A percentile compares a stretch with the other conserved stretches of the same genome.
phyloP scores from a whole-genome alignment of 2,113 vertebrate species.

The Phalacrocorax carbo region DNA sequence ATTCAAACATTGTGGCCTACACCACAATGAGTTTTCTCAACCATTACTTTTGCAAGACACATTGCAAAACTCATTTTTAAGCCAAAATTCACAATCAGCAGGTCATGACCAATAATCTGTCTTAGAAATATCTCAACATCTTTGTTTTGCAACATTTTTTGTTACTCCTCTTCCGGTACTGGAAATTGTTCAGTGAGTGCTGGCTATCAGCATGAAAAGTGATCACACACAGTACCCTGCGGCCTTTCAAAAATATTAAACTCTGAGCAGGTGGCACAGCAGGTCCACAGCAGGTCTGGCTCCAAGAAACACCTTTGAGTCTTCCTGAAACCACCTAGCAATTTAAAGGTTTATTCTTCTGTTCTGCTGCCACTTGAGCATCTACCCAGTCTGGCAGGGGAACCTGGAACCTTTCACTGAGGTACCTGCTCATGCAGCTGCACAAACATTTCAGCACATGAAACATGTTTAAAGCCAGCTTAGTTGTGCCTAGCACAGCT shows the following conservation, averaged over 20 bases:
- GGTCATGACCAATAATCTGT: not conserved
- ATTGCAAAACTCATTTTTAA: not conserved
- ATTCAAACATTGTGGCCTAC: not conserved
- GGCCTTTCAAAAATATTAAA: not conserved
- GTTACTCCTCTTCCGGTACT: not conserved
- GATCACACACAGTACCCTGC: not conserved
- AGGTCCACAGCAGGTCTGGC: not conserved
- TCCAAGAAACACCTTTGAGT: not conserved
- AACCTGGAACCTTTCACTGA: not conserved
- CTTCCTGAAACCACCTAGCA: not conserved
- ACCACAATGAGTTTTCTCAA: not conserved
- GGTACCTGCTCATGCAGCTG: no score
- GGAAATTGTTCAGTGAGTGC: not conserved
- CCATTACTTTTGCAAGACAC: not conserved
- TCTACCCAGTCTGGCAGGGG: not conserved
- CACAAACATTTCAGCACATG: not conserved
- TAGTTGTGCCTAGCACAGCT: not conserved
- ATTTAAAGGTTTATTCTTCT: not conserved
- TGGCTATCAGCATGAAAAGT: not conserved
- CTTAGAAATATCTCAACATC: not conserved
- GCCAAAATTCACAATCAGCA: not conserved
- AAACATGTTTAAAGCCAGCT: not conserved
- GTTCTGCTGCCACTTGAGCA: not conserved
- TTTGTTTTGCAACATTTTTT: not conserved
- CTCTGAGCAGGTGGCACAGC: not conserved